These are phyloP conservation scores for Cephalophus harveyi DNA, from an alignment of 2,113 vertebrate species.

Conservation along the genomic window DNA sequence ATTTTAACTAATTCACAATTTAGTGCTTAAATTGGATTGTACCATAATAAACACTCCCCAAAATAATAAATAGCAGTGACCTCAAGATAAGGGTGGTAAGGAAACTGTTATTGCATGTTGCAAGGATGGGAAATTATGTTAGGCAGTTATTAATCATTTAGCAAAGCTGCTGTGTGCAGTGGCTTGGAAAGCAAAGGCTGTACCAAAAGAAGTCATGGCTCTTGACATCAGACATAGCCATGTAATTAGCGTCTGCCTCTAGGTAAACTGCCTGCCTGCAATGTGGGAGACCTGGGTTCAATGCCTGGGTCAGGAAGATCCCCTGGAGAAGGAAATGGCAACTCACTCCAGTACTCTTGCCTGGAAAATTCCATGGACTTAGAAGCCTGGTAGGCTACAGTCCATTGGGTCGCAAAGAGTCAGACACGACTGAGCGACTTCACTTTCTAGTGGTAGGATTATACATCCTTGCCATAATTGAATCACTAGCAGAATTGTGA, in stretches of 20 bases:
- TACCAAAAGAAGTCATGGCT: neutral
- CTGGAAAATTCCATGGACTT: neutral
- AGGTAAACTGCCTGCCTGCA: neutral
- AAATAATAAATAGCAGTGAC: neutral
- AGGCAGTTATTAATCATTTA: neutral
- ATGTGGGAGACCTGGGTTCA: neutral
- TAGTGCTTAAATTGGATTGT: neutral
- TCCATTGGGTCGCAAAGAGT: neutral
- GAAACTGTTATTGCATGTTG: neutral
- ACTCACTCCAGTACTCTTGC: neutral
- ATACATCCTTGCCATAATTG: neutral
- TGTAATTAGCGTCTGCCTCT: neutral
- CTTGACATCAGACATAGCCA: neutral
- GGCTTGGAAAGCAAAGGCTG: neutral
- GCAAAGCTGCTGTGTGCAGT: neutral
- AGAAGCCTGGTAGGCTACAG: neutral
- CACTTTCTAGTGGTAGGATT: neutral
- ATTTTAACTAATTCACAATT: neutral
- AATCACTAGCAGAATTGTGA: neutral
- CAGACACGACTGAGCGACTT: accelerated
- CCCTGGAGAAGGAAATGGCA: neutral
- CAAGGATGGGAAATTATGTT: neutral
- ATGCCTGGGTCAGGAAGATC: neutral
- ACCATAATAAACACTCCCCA: neutral
- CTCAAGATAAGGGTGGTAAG: neutral